Evolutionary conservation across 2,888 invertebrate species (phyloP).

Genomic region (Villa cingulata): DNA sequence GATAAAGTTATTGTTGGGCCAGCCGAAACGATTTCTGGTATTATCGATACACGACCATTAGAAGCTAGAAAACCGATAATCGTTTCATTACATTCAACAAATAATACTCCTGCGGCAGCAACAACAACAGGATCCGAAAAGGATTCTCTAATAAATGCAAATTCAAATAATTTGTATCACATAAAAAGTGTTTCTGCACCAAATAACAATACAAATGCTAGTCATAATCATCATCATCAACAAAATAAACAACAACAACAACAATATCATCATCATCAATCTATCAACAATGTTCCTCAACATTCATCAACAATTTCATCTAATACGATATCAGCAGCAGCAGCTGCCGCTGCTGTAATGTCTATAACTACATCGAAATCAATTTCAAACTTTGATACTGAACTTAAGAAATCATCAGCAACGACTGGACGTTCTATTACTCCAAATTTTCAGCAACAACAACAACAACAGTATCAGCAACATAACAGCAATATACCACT

Average conservation of each 20-base stretch:
- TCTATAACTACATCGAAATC: constrained; percentile 13
- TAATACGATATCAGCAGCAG: neutral
- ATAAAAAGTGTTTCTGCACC: constrained; percentile 12
- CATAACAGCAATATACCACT: constrained; percentile 1
- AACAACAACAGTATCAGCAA: constrained; percentile 12
- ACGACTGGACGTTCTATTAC: too few relatives aligned
- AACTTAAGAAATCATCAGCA: neutral
- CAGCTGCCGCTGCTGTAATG: neutral
- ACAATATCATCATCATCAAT: constrained; percentile 18
- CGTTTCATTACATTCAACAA: neutral
- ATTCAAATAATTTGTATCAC: constrained; percentile 16
- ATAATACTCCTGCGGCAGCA: constrained; percentile 16
- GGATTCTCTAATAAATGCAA: constrained; percentile 4
- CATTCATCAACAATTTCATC: constrained; percentile 3
- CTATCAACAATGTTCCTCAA: neutral
- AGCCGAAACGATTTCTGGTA: constrained; percentile 57
- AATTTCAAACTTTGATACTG: constrained; percentile 10
- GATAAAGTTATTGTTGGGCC: constrained; percentile 47
- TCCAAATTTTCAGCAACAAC: constrained; percentile 4
- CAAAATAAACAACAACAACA: constrained; percentile 9
- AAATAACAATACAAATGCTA: constrained; percentile 10
- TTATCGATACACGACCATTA: constrained; percentile 47
- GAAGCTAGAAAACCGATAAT: constrained; percentile 29
- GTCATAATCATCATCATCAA: constrained; percentile 10
- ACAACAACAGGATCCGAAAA: constrained; percentile 9